Conservation (phyloP, 2,888 invertebrate species). For the Eristalinus aeneus region DNA sequence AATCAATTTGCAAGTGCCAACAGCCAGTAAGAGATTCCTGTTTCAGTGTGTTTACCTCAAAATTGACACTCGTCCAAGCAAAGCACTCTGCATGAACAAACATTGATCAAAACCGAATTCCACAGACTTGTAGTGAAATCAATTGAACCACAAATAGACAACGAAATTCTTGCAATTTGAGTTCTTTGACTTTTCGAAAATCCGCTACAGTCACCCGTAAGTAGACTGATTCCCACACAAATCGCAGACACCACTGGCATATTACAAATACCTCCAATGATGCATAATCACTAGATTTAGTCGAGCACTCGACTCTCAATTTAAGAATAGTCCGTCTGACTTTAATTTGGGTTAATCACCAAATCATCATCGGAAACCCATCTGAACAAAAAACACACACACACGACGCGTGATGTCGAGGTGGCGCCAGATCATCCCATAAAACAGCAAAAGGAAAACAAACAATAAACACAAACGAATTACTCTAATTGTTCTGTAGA, state of each 20-base stretch:
- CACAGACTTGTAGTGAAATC: neutral
- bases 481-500: neutral
- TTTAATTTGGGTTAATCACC: constrained; percentile 32
- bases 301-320: constrained; percentile 4
- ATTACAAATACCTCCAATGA: neutral
- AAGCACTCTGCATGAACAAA: neutral
- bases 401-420: neutral
- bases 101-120: neutral
- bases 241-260: neutral
- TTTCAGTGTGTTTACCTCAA: neutral
- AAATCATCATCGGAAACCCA: constrained; percentile 8
- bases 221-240: constrained; percentile 25
- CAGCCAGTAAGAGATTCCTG: neutral
- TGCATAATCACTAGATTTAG: constrained; percentile 34
- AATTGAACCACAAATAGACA: neutral
- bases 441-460: neutral
- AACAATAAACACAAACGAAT: constrained; percentile 24
- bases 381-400: neutral
- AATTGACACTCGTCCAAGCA: neutral
- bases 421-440: constrained; percentile 40
- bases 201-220: constrained; percentile 18
- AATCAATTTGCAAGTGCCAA: neutral
- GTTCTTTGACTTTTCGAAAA: neutral
- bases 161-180: neutral
- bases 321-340: constrained; percentile 12